phyloP scores from a whole-genome alignment of 2,888 invertebrate species.

The Geotrupes spiniger region DNA sequence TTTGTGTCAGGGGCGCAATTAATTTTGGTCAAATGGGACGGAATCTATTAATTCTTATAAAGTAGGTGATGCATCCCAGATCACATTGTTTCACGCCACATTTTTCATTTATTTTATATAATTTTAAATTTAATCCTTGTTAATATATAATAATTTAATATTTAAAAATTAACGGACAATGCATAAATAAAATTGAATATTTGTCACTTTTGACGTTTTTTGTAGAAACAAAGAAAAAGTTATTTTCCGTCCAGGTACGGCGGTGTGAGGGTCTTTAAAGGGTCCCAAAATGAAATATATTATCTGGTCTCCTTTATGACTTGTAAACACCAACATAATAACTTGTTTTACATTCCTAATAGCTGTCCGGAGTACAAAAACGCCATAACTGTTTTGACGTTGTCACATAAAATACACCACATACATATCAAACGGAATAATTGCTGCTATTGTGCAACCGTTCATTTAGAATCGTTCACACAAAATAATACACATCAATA shows the following conservation, averaged over 20 bases:
- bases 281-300: slow-evolving; percentile 34
- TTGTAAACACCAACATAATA: slow-evolving; percentile 38
- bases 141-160: too few species aligned
- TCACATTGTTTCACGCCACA: not conserved
- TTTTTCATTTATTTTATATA: slow-evolving; percentile 3
- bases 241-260: slow-evolving; percentile 28
- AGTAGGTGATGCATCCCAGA: slow-evolving; percentile 14
- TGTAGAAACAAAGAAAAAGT: slow-evolving; percentile 21
- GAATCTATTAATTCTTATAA: slow-evolving; percentile 24
- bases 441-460: not conserved
- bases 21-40: slow-evolving; percentile 2
- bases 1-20: slow-evolving; percentile 16
- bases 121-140: too few species aligned
- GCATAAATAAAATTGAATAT: too few species aligned
- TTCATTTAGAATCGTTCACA: too few species aligned
- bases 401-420: slow-evolving; percentile 32
- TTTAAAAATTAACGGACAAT: not conserved
- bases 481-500: too few species aligned
- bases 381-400: slow-evolving; percentile 27
- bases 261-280: slow-evolving; percentile 24
- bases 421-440: slow-evolving; percentile 24
- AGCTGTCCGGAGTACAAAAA: slow-evolving; percentile 31
- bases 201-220: slow-evolving; percentile 16
- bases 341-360: slow-evolving; percentile 37
- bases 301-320: slow-evolving; percentile 37